A percentile compares a stretch with the other conserved stretches of the same genome.
Conservation (phyloP, 2,797 vertebrate genomes). For the Cirrhinus mrigala region DNA sequence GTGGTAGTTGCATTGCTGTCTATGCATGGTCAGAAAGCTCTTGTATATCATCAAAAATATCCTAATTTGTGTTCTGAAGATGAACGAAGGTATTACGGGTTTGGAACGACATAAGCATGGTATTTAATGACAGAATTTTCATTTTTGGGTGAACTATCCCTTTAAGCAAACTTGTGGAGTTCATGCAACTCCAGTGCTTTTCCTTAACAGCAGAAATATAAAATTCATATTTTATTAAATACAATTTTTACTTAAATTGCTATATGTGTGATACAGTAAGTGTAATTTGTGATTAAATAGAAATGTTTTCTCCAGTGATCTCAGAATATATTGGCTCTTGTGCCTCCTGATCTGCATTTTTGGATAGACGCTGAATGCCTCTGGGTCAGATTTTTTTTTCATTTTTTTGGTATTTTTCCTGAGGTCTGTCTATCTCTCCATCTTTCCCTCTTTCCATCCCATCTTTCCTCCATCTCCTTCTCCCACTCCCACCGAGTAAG, state of each 20-base stretch:
- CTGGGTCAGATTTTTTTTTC: neutral
- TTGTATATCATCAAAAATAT: no score
- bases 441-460: conserved; percentile 10
- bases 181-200: neutral
- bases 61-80: no score
- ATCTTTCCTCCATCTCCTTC: conserved; percentile 1
- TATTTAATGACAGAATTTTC: neutral
- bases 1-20: no score
- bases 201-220: neutral
- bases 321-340: conserved; percentile 22
- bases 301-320: neutral
- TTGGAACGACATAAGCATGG: no score
- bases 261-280: no score
- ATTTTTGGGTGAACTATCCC: neutral
- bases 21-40: no score
- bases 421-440: neutral
- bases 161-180: neutral
- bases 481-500: conserved; percentile 27
- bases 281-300: neutral
- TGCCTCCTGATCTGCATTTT: conserved; percentile 47
- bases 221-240: neutral
- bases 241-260: no score
- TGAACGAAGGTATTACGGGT: no score
- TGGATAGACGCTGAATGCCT: conserved; percentile 35
- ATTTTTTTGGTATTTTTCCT: neutral